Evolutionary conservation across 2,797 vertebrate species (phyloP), one percentile per base, ranked within the genome.

Genomic region (Enteromius anoplus): DNA sequence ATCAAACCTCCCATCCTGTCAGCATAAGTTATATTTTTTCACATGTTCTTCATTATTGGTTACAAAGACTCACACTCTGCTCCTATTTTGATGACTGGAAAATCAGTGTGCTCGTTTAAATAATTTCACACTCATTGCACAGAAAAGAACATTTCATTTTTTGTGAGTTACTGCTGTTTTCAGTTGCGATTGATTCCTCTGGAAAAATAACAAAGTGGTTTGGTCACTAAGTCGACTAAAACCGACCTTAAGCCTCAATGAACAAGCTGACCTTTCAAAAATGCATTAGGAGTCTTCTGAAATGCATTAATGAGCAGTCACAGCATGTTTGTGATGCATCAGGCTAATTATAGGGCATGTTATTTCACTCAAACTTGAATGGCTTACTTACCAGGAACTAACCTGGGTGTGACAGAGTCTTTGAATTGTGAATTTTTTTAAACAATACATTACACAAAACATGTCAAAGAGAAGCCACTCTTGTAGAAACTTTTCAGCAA

Each of bases 241-340:
- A 65, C 60, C 26, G 6, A 26, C 42, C 9, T 29, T 42, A 23
- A 55, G 21, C 53, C 23, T 15, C 53, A 62, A 19, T 62, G 23
- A 76, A 17, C 34, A 23, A 17, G 60, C 32, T 29, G 11, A 49
- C 42, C 5, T 26, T 47, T 49, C 21, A 73, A 34, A 47, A 81
- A 60, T 19, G 11, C 66, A 45, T 64, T 64, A 65, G 40, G 10
- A 64, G 42, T 17, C 26, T 62, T 64, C 26, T 34, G 37, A 82
- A 65, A 66, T 21, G 15, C 71, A 55, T 82, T 82, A 66, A 66
- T 53, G 32, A 51, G 47, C n/a, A 51, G 60, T 82, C 71, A 66
- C n/a, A 10, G 17, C 42, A 64, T 51, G 69, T 51, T 47, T 73
- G 9, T 73, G 70, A 81, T 62, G 71, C 60, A 66, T 82, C n/a